Percentiles rank a stretch among this genome's conserved stretches.
Evolutionary conservation across 2,888 invertebrate genomes (phyloP).

Genomic region (Galerucella pusilla): DNA sequence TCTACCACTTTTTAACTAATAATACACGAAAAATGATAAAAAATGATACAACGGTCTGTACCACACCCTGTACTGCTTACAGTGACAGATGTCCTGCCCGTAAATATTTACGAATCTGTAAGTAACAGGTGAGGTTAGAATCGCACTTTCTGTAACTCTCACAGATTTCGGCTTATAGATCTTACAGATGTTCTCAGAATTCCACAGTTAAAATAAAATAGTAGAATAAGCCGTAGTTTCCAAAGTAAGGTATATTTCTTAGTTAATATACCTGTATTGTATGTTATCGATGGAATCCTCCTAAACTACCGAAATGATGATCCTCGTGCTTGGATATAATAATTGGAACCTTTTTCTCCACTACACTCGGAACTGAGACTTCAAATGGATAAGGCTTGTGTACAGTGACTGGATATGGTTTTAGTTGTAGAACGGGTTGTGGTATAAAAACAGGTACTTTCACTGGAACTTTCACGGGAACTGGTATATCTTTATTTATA

Average conservation of each 20-base stretch:
- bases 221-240: too few species aligned
- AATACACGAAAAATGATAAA: too few species aligned
- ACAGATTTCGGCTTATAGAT: too few species aligned
- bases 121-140: too few species aligned
- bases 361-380: slow-evolving; percentile 72
- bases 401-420: slow-evolving; percentile 68
- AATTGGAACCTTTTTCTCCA: slow-evolving; percentile 68
- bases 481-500: slow-evolving; percentile 66
- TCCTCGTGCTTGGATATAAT: slow-evolving; percentile 54
- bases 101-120: too few species aligned
- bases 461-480: slow-evolving; percentile 66
- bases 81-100: too few species aligned
- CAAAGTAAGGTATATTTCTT: neutral
- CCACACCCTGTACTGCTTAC: too few species aligned
- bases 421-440: slow-evolving; percentile 64
- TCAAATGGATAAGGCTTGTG: slow-evolving; percentile 68
- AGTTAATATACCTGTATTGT: neutral
- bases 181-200: too few species aligned
- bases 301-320: slow-evolving; percentile 40
- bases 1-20: too few species aligned
- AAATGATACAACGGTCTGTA: too few species aligned
- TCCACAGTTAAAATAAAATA: too few species aligned
- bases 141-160: too few species aligned
- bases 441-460: slow-evolving; percentile 69
- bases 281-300: slow-evolving; percentile 25